A percentile compares a stretch with the other conserved stretches of the same genome.
phyloP scores from a whole-genome alignment of 2,888 invertebrate species.

The Pyrrhosoma nymphula region DNA sequence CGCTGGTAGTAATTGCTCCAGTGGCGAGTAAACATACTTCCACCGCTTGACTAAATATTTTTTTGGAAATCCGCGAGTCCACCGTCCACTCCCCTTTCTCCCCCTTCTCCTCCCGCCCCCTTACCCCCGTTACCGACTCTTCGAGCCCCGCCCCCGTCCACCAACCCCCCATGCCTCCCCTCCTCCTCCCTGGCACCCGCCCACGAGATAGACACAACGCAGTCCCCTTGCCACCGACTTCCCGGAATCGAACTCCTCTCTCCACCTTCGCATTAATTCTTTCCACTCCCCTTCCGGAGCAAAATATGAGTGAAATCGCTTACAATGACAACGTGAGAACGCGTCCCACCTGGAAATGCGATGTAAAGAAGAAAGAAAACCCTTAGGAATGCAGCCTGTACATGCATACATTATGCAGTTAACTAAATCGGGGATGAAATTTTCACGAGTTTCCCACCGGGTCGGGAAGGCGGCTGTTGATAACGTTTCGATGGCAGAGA shows the following conservation, averaged over 20 bases:
- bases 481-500: no score
- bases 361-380: neutral
- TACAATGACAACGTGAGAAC: no score
- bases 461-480: no score
- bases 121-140: neutral
- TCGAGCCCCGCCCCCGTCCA: neutral
- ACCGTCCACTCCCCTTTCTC: neutral
- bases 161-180: neutral
- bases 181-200: neutral
- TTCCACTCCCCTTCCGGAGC: no score
- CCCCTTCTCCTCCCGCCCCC: neutral
- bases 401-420: no score
- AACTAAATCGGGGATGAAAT: no score
- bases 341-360: neutral
- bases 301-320: no score
- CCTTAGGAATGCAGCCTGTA: no score
- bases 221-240: neutral
- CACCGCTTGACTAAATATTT: neutral
- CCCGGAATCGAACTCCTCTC: neutral
- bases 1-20: neutral
- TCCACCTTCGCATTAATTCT: no score
- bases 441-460: no score
- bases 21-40: neutral
- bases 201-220: neutral
- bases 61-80: neutral